Evolutionary conservation across 2,113 vertebrate species (phyloP).

Genomic region (Perca schrenkii): DNA sequence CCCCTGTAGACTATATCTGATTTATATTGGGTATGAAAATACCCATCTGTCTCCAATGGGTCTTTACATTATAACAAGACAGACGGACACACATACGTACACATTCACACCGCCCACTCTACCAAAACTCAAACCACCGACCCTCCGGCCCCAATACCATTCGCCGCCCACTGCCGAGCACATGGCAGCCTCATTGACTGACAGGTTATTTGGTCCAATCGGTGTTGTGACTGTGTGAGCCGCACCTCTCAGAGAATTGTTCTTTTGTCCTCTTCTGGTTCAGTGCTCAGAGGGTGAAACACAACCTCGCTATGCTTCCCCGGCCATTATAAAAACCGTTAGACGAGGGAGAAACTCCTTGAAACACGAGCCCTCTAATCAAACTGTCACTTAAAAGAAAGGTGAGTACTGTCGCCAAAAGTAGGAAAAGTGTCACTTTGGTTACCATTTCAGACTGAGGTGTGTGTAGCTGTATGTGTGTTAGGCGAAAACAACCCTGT

Average conservation of each 20-base stretch:
- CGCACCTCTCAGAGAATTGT: constrained; percentile 69
- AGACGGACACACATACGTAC: background rate
- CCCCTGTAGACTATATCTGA: constrained; percentile 44
- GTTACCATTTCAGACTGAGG: constrained; percentile 60
- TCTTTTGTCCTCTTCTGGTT: constrained; percentile 77
- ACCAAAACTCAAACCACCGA: constrained; percentile 40
- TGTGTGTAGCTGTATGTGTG: constrained; percentile 36
- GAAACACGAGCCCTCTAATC: constrained; percentile 80
- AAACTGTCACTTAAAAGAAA: constrained; percentile 80
- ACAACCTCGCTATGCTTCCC: constrained; percentile 50
- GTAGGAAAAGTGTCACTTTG: constrained; percentile 79
- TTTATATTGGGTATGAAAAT: constrained; percentile 54
- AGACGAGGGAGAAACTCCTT: constrained; percentile 79
- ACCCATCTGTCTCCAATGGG: constrained; percentile 53
- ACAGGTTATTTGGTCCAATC: constrained; percentile 72
- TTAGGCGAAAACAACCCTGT: constrained; percentile 25
- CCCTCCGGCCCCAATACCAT: constrained; percentile 33
- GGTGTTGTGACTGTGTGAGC: constrained; percentile 60
- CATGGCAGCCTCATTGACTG: constrained; percentile 58
- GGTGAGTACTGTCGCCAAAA: constrained; percentile 67
- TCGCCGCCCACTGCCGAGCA: constrained; percentile 37
- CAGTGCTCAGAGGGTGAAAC: constrained; percentile 74
- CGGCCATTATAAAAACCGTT: constrained; percentile 60
- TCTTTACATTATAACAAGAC: constrained; percentile 43
- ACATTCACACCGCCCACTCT: constrained; percentile 13